A percentile compares a stretch with the other conserved stretches of the same genome.
Conservation (phyloP, 2,797 vertebrate species). For the Phoebastria nigripes region DNA sequence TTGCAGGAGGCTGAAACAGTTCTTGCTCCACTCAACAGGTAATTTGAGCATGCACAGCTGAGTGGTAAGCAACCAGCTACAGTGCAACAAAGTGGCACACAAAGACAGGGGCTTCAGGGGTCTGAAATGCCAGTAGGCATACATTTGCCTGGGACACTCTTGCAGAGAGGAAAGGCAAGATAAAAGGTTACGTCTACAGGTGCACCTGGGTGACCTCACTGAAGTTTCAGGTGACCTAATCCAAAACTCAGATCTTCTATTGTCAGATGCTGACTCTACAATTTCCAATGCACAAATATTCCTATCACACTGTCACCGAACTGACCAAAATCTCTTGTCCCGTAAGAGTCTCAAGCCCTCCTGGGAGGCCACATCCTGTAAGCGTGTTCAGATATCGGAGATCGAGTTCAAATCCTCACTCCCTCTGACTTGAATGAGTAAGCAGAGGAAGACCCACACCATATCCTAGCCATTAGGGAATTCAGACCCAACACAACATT, state of each 20-base stretch:
- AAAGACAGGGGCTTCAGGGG: neutral
- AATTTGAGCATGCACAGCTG: neutral
- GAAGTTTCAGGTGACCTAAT: neutral
- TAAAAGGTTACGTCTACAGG: neutral
- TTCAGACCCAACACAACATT: neutral
- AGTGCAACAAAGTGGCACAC: neutral
- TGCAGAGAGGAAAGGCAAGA: neutral
- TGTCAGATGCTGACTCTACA: neutral
- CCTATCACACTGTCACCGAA: neutral
- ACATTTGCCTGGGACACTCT: neutral
- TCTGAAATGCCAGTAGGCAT: neutral
- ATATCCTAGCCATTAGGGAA: neutral
- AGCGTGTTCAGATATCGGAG: fast-evolving
- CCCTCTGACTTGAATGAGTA: neutral
- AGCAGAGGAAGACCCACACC: neutral
- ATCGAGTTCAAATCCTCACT: neutral
- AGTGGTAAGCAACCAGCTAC: neutral
- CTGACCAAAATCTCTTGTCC: neutral
- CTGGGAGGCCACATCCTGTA: neutral
- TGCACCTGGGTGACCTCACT: neutral
- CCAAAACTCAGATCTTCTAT: neutral
- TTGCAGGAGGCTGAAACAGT: neutral
- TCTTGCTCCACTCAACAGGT: neutral
- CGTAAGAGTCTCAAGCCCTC: neutral
- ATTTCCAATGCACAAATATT: neutral